A percentile compares a stretch with the other conserved stretches of the same genome.
phyloP scores from a whole-genome alignment of 2,888 invertebrate species.

The Megalurothrips usitatus region DNA sequence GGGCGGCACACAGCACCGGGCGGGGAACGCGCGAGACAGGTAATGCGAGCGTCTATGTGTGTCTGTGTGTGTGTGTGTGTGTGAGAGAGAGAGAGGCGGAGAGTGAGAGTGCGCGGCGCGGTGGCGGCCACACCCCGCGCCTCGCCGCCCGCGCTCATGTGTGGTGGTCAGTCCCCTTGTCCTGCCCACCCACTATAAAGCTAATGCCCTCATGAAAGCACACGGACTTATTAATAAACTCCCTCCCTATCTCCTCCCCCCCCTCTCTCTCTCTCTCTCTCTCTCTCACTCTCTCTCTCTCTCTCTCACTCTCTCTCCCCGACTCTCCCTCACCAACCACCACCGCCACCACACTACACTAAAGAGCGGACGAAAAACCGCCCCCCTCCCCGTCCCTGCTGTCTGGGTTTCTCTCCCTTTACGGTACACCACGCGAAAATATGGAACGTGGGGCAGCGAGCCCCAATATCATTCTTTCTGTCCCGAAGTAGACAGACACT shows the following conservation, averaged over 20 bases:
- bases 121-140: not conserved
- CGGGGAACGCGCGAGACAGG: too few relatives aligned
- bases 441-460: not conserved
- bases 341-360: too few relatives aligned
- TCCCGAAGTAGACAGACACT: not conserved
- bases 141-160: not conserved
- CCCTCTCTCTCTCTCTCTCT: not conserved
- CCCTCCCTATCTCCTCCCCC: not conserved
- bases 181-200: not conserved
- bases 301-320: not conserved
- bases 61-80: too few relatives aligned
- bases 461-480: not conserved
- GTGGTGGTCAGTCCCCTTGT: constrained; percentile 1
- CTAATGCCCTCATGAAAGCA: constrained; percentile 11
- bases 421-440: not conserved
- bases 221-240: constrained; percentile 6
- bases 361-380: too few relatives aligned
- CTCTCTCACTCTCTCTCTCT: not conserved
- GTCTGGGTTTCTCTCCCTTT: not conserved
- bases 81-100: too few relatives aligned
- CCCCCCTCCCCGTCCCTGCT: not conserved
- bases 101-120: not conserved
- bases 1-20: too few relatives aligned
- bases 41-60: too few relatives aligned
- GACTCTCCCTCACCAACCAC: not conserved